Conservation (phyloP, 1,140 invertebrate genomes). For the Ylistrum balloti region DNA sequence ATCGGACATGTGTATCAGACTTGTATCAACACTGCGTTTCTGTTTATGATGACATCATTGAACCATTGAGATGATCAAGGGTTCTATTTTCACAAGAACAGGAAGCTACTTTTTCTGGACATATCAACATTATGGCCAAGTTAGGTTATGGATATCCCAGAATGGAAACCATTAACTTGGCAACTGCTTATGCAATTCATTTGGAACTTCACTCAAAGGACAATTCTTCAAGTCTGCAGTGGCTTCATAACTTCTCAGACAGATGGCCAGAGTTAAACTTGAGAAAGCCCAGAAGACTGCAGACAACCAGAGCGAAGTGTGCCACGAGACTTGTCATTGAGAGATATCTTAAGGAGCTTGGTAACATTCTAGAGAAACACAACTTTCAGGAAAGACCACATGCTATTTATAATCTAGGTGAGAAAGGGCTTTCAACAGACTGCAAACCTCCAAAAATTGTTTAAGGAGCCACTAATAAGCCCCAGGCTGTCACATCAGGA, state of each 20-base stretch:
- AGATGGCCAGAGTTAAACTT: not conserved
- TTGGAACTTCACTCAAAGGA: constrained; percentile 48
- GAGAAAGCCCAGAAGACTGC: constrained; percentile 50
- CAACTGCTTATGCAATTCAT: constrained; percentile 51
- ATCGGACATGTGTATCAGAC: too few relatives aligned
- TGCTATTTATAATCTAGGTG: constrained; percentile 56
- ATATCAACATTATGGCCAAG: constrained; percentile 54
- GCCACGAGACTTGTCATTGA: constrained; percentile 45
- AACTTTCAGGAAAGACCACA: constrained; percentile 72
- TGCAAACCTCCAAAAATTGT: not conserved
- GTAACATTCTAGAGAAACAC: constrained; percentile 43
- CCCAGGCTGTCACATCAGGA: constrained; percentile 76
- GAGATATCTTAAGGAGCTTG: constrained; percentile 48
- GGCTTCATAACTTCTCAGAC: constrained; percentile 48
- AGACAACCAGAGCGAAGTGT: constrained; percentile 49
- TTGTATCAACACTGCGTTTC: too few relatives aligned
- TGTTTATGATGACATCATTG: too few relatives aligned
- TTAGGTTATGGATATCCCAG: constrained; percentile 61
- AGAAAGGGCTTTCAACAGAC: constrained; percentile 71
- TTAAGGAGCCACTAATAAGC: constrained; percentile 30
- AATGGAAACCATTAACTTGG: constrained; percentile 44
- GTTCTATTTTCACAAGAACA: too few relatives aligned
- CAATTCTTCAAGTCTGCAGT: not conserved
- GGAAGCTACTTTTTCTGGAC: not conserved
- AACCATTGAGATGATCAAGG: too few relatives aligned